These are phyloP conservation scores for Acridotheres tristis DNA, from an alignment of 2,797 vertebrate genomes.

Conservation along the genomic window DNA sequence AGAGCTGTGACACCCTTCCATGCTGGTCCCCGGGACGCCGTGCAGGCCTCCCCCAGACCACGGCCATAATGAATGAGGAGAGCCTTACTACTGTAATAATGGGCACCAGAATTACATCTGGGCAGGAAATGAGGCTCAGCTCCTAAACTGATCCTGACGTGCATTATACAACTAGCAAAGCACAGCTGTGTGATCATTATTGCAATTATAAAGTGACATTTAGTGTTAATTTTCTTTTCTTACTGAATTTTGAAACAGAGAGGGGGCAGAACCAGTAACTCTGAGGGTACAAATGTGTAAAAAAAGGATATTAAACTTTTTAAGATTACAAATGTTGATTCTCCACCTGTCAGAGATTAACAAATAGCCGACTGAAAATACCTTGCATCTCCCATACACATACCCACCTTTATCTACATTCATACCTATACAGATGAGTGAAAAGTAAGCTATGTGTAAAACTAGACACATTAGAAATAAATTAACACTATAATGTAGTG, in stretches of 20 bases:
- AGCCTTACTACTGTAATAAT: slow-evolving; percentile 39
- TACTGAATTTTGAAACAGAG: slow-evolving; percentile 31
- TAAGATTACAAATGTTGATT: neutral
- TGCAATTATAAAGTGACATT: slow-evolving; percentile 76
- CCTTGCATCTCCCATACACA: neutral
- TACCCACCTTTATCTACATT: neutral
- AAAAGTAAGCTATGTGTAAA: neutral
- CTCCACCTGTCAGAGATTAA: neutral
- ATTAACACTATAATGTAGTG: neutral
- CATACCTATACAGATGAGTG: neutral
- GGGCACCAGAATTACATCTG: slow-evolving; percentile 58
- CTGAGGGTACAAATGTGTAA: neutral
- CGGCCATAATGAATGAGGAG: slow-evolving; percentile 25
- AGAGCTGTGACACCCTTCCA: neutral
- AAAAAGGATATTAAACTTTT: neutral
- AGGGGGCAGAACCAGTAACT: neutral
- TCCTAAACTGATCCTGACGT: slow-evolving; percentile 68
- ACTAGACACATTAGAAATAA: neutral
- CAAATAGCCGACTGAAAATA: neutral
- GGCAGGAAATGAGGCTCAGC: slow-evolving; percentile 69
- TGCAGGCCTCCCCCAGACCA: neutral
- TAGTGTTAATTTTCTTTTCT: slow-evolving; percentile 70
- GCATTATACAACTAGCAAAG: slow-evolving; percentile 60
- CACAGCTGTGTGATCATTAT: slow-evolving; percentile 75
- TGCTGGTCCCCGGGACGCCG: rapidly evolving